Conservation (phyloP, 2,113 vertebrate species). For the Petromus typicus region DNA sequence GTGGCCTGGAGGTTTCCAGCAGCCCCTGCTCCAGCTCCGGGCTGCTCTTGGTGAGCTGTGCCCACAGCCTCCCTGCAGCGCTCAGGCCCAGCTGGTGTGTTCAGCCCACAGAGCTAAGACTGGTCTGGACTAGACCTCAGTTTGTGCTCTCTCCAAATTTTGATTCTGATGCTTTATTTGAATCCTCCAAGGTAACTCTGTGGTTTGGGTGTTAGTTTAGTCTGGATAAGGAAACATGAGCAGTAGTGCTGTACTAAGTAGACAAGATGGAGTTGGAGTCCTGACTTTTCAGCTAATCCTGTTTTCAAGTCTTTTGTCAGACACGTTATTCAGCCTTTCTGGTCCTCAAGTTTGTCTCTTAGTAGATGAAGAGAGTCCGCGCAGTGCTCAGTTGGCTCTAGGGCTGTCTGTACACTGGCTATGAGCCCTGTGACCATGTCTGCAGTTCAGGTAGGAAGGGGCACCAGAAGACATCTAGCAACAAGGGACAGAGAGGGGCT, state of each 20-base stretch:
- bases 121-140: neutral
- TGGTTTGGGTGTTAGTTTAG: neutral
- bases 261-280: neutral
- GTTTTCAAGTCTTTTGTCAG: neutral
- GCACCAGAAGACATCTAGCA: neutral
- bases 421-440: neutral
- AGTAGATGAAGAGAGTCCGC: neutral
- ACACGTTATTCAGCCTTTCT: neutral
- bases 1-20: neutral
- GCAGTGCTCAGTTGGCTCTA: neutral
- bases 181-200: neutral
- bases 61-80: accelerated
- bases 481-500: accelerated
- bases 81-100: neutral
- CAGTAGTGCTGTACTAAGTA: neutral
- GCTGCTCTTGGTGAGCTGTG: neutral
- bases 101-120: neutral
- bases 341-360: neutral
- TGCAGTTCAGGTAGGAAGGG: neutral
- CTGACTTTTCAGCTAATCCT: neutral
- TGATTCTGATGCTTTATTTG: slow-evolving; percentile 11
- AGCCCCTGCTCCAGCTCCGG: accelerated
- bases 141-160: slow-evolving; percentile 8
- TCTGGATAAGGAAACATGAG: neutral
- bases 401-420: neutral